Evolutionary conservation across 2,113 vertebrate genomes (phyloP).

Genomic region (Actenoides lindsayi): DNA sequence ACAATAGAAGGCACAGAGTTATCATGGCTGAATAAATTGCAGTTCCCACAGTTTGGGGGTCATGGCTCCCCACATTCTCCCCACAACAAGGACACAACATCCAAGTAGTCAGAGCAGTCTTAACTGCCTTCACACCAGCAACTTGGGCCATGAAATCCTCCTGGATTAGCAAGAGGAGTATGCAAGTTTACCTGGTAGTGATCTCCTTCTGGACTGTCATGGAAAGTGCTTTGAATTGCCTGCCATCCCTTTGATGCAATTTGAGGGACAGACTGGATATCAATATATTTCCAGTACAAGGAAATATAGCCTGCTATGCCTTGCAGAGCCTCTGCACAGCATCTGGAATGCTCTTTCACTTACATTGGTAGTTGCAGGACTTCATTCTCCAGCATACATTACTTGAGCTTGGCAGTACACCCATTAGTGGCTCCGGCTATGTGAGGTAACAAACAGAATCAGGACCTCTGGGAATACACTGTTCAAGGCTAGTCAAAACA

Average conservation of each 20-base stretch:
- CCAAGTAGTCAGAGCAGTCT: background rate
- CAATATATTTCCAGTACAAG: background rate
- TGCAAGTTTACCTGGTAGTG: background rate
- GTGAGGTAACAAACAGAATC: background rate
- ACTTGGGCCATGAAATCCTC: background rate
- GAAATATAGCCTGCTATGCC: background rate
- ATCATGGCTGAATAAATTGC: background rate
- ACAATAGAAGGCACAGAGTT: background rate
- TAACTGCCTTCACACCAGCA: background rate
- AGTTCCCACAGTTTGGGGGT: background rate
- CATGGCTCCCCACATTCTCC: fast-evolving
- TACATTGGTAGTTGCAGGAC: background rate
- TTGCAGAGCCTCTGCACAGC: background rate
- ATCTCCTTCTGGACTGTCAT: background rate
- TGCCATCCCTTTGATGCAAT: background rate
- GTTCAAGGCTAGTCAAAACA: background rate
- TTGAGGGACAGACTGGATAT: background rate
- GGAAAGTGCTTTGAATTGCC: background rate
- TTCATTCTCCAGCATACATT: background rate
- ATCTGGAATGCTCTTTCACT: background rate
- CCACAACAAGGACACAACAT: background rate
- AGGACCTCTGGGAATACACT: background rate
- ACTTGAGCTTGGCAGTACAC: background rate
- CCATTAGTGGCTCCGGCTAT: background rate
- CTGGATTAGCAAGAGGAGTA: background rate